These are phyloP conservation scores for Pomacea maculata DNA, from an alignment of 1,140 invertebrate species.

Conservation along the genomic window DNA sequence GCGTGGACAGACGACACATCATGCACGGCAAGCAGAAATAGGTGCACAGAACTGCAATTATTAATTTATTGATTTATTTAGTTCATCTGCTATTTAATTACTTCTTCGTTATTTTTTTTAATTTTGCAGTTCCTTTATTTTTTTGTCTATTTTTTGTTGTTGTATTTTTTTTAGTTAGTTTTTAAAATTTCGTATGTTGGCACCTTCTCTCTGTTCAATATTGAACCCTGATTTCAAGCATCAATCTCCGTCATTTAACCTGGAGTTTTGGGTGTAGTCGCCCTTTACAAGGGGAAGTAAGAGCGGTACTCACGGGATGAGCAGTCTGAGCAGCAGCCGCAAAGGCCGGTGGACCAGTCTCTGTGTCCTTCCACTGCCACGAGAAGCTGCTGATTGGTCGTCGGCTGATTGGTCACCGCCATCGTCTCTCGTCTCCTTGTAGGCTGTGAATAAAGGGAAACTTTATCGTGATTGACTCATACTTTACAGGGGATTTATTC, in stretches of 20 bases:
- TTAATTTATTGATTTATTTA: neutral
- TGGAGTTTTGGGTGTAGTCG: too few relatives aligned
- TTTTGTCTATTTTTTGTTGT: neutral
- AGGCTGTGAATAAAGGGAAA: too few relatives aligned
- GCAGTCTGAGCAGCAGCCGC: slow-evolving; percentile 34
- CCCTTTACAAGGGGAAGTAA: too few relatives aligned
- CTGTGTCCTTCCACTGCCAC: slow-evolving; percentile 26
- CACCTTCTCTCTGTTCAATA: too few relatives aligned
- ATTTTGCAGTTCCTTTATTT: neutral
- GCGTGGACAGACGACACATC: slow-evolving; percentile 30
- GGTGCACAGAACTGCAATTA: slow-evolving; percentile 29
- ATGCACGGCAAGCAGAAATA: slow-evolving; percentile 35
- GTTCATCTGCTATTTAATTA: too few relatives aligned
- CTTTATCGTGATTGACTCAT: too few relatives aligned
- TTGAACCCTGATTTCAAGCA: too few relatives aligned
- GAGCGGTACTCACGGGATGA: slow-evolving; percentile 25
- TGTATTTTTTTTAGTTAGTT: neutral
- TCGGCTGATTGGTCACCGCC: slow-evolving; percentile 19
- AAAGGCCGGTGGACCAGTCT: slow-evolving; percentile 30
- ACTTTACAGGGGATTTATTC: too few relatives aligned
- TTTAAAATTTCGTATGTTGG: neutral
- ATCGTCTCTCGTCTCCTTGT: neutral
- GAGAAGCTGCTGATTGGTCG: slow-evolving; percentile 9
- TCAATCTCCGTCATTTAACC: too few relatives aligned
- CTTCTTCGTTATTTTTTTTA: neutral